Base-by-base conservation (phyloP, 2,113 vertebrate species). In the Rhabdomys dilectus region DNA sequence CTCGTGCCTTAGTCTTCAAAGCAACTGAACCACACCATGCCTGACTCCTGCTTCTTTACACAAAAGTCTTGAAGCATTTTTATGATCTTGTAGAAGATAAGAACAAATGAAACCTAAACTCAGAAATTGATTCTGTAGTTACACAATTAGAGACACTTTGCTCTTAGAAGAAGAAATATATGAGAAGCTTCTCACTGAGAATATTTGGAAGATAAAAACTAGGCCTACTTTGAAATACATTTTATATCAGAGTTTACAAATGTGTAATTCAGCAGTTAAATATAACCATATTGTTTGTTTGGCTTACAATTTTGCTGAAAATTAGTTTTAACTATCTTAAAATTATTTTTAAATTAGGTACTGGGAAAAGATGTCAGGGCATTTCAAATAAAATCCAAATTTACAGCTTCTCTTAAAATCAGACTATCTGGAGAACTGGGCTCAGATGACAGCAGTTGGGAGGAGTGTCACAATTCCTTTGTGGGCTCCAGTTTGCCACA, bases 341-440 rank as follows among this genome's bases (percentile, higher is more conserved):
- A 95, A 58, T 81, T 64, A 64, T 64, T 87, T 82, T 64, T 93
- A 42, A 93, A 85, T 51, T 88, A 88, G 70, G 26, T 84, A 4
- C 26, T 39, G 82, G 58, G 26, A 85, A 58, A 56, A 85, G 2
- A 89, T 90, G 22, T 72, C 58, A 56, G 24, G 39, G 34, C 36
- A n/a, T 17, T 91, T 97, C 21, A 92, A 4, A 22, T 92, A 92
- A 97, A 85, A 88, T 91, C 12, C 7, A 13, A 66, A 21, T 72
- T 51, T 89, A 56, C 36, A 75, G 22, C 58, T 94, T 90, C 42
- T 84, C n/a, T 81, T 85, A 96, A 78, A 92, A 31, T 21, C 16
- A 15, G 58, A 76, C 7, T 85, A 7, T 26, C 48, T 91, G 29
- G 3, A 48, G 58, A 29, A 8, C n/a, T 53, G 39, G 36, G 26